Base-by-base conservation (phyloP, 2,113 vertebrate species). In the Danionella cerebrum region DNA sequence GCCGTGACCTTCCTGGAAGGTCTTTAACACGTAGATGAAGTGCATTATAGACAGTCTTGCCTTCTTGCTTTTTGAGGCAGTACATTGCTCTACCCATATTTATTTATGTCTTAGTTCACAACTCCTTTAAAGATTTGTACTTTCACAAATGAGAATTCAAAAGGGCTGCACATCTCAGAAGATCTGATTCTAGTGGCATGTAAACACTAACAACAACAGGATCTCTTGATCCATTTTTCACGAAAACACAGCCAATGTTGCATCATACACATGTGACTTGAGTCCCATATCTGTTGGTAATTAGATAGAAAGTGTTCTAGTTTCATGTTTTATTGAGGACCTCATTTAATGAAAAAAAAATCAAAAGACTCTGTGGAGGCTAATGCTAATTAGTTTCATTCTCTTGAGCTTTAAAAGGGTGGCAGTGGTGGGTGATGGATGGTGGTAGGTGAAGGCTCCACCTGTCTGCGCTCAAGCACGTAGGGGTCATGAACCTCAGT, bases 321-420 rank as follows among this genome's bases (percentile, higher is more conserved):
- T 87, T 88, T 89, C 84, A 84, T 88, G 84, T 83, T 86, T 88
- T 87, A 87, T 90, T 82, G 82, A 89, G 83, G 82, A 80, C 82
- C 84, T 83, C 62, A 79, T 85, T 89, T 87, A 90, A 90, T 89
- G 83, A 86, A 79, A 85, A 86, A 64, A 36, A 87, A 85, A 84
- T 84, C 80, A 87, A 87, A 89, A 85, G 84, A 84, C 86, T 90
- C 87, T 84, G 89, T 87, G 88, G 83, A 85, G 83, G 82, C 85
- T n/a, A n/a, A 86, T 88, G 86, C 82, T 90, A 88, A 89, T 88
- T 84, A 87, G 85, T 78, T 82, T 71, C 82, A 74, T 78, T 80
- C 76, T 66, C 67, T 71, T 67, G 58, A 73, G 74, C 79, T 71
- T 81, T 78, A 80, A 79, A 80, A 83, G 86, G 84, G 78, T 66